These are phyloP conservation scores for Magallana ariakensis DNA, from an alignment of 1,140 invertebrate species.

Conservation along the genomic window DNA sequence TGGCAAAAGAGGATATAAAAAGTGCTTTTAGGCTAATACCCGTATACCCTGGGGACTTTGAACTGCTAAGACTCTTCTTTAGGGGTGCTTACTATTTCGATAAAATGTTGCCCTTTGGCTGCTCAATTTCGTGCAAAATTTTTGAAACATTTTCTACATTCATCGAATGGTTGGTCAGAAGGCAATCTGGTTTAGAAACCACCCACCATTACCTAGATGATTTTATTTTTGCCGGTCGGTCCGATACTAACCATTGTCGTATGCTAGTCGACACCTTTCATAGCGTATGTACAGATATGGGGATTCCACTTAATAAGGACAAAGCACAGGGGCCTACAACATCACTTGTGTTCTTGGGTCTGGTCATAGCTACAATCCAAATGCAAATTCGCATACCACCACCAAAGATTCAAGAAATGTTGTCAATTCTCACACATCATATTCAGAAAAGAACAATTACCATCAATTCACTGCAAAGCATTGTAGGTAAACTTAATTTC, in stretches of 20 bases:
- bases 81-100: constrained; percentile 42
- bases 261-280: neutral
- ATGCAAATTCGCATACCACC: constrained; percentile 39
- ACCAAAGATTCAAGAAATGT: neutral
- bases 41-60: constrained; percentile 37
- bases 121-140: constrained; percentile 27
- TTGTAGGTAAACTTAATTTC: constrained; percentile 53
- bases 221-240: constrained; percentile 32
- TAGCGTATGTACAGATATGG: constrained; percentile 15
- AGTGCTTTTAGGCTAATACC: constrained; percentile 40
- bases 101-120: constrained; percentile 43
- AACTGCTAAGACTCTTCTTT: constrained; percentile 41
- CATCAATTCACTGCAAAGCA: constrained; percentile 40
- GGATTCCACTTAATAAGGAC: constrained; percentile 33
- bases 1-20: neutral
- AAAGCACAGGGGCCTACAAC: constrained; percentile 39
- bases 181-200: neutral
- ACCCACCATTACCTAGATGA: constrained; percentile 49
- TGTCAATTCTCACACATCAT: neutral
- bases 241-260: neutral
- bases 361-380: constrained; percentile 46
- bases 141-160: constrained; percentile 41
- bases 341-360: constrained; percentile 29
- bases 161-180: neutral
- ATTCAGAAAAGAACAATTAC: constrained; percentile 36